Percentiles rank a stretch among this genome's conserved stretches.
Conservation (phyloP, 2,888 invertebrate species). For the Parasteatoda lunata region DNA sequence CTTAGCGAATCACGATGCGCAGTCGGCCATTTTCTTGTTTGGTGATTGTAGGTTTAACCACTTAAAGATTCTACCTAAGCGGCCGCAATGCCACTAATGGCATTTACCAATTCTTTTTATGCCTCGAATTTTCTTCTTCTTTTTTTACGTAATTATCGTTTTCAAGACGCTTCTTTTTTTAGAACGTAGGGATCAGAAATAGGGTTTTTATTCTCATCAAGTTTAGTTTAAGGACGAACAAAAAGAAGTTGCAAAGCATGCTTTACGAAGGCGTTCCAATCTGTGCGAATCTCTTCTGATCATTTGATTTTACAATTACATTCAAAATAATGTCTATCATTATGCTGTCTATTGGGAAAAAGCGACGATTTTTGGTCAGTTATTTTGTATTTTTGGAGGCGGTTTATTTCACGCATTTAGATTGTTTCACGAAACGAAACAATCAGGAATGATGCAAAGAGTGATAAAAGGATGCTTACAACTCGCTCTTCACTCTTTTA, state of each 20-base stretch:
- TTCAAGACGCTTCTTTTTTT: constrained; percentile 37
- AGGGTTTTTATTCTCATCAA: constrained; percentile 53
- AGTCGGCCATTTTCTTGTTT: constrained; percentile 34
- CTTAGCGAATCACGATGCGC: constrained; percentile 32
- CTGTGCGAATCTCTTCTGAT: constrained; percentile 18
- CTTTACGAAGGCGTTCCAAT: constrained; percentile 34
- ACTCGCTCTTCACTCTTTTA: no score
- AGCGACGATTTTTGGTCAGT: neutral
- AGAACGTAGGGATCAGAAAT: constrained; percentile 2
- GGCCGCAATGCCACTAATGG: constrained; percentile 45
- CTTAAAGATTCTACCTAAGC: constrained; percentile 36
- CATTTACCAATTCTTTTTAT: constrained; percentile 55
- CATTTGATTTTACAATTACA: constrained; percentile 28
- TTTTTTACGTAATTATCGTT: constrained; percentile 65
- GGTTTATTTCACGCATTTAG: constrained; percentile 18
- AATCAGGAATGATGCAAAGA: neutral
- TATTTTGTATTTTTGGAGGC: neutral
- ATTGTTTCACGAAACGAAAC: constrained; percentile 1
- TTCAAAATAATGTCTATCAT: neutral
- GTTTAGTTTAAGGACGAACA: constrained; percentile 24
- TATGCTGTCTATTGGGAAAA: neutral
- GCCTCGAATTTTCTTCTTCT: constrained; percentile 16
- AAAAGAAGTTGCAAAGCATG: constrained; percentile 38
- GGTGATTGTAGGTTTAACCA: constrained; percentile 62
- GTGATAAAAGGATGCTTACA: no score